A percentile compares a stretch with the other conserved stretches of the same genome.
These are phyloP conservation scores for Acanthis flammea DNA, from an alignment of 2,797 vertebrate species.

Conservation along the genomic window DNA sequence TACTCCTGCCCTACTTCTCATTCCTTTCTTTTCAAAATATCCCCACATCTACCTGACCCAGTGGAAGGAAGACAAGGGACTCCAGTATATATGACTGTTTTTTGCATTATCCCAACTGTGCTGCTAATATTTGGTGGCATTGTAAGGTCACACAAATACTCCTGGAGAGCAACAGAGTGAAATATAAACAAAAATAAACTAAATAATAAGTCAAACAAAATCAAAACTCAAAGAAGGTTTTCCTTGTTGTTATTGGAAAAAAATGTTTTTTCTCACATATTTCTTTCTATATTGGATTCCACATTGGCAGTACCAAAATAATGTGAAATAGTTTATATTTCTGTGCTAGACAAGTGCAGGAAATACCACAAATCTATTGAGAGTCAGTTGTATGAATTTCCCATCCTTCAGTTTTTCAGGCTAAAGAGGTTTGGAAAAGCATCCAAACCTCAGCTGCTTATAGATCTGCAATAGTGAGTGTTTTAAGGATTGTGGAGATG, in stretches of 20 bases:
- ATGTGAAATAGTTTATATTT: background rate
- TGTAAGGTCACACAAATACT: background rate
- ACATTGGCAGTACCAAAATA: background rate
- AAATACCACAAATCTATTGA: conserved; percentile 53
- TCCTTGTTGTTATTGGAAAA: background rate
- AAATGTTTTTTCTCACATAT: background rate
- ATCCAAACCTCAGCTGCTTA: background rate
- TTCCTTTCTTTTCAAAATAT: background rate
- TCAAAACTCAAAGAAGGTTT: background rate
- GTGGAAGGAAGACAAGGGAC: background rate
- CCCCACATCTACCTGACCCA: background rate
- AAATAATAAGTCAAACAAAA: background rate
- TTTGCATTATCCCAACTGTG: background rate
- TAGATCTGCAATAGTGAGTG: background rate
- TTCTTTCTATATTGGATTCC: background rate
- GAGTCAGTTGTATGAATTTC: background rate
- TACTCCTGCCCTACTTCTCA: background rate
- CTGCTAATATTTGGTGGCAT: background rate
- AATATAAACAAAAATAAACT: background rate
- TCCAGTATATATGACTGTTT: background rate
- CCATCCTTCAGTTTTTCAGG: background rate
- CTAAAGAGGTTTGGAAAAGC: background rate
- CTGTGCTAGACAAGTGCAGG: conserved; percentile 5
- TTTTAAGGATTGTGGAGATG: background rate
- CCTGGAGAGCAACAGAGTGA: background rate